Base-by-base conservation (phyloP, 1,140 invertebrate genomes). In the Aleiodes sp. region DNA sequence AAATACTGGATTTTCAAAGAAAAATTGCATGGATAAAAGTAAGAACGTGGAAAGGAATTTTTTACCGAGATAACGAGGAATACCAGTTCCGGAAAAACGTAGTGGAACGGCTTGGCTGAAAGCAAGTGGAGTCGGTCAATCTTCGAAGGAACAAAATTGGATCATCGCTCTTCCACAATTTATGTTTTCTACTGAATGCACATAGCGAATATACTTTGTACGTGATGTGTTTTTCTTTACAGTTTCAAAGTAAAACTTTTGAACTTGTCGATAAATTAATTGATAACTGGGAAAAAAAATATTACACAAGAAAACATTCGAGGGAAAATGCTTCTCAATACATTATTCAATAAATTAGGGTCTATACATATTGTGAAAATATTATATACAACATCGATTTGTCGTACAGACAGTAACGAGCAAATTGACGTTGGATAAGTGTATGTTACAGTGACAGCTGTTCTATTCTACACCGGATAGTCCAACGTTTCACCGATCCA, bases 91-190 rank as follows among this genome's bases (percentile, higher is more conserved):
- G 43, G 41, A 64, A 64, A 64, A 35, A 64, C 31, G 37, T 12
- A 64, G 62, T 63, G 37, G 62, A 43, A 31, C 39, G 35, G 10
- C 24, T 64, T 16, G 62, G 26, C 21, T 64, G 62, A 43, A 24
- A 43, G 39, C 28, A 28, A 28, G 62, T 35, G 31, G 69, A 69
- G 73, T 69, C 68, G 70, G 75, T 79, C 76, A 77, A 78, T 80
- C 77, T 78, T 73, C 67, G 59, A 68, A 14, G 66, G 71, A 73
- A 74, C 41, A 43, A 65, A 77, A 78, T 76, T 71, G 77, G 75
- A 72, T 74, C 74, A 76, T 80, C 70, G 72, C 66, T 80, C 72
- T 66, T 70, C 65, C 56, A 66, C 72, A 77, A 75, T 78, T 78
- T 77, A 75, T 76, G 74, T 75, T 73, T 79, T 65, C 68, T 62